phyloP scores from a whole-genome alignment of 2,888 invertebrate genomes.

The Rhingia campestris region DNA sequence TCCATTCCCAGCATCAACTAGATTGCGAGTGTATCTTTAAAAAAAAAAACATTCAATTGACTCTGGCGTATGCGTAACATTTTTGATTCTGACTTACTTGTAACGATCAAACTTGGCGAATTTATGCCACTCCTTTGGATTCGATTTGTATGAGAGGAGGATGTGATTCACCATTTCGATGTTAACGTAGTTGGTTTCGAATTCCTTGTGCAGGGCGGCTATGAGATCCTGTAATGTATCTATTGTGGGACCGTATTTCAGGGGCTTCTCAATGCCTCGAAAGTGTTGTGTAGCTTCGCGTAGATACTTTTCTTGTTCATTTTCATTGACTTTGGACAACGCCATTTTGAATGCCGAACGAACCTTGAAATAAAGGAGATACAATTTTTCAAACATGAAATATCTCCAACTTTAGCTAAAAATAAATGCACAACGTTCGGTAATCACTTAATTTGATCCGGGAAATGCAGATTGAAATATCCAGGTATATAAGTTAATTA shows the following conservation, averaged over 20 bases:
- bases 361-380: conserved; percentile 75
- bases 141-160: conserved; percentile 91
- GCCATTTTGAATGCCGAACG: conserved; percentile 80
- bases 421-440: too few species aligned
- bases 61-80: background rate
- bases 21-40: conserved; percentile 95
- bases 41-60: conserved; percentile 1
- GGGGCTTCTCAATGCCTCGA: conserved; percentile 81
- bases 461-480: too few species aligned
- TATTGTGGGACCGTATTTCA: conserved; percentile 81
- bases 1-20: conserved; percentile 97
- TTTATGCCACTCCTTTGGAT: conserved; percentile 95
- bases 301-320: conserved; percentile 80
- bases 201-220: conserved; percentile 88
- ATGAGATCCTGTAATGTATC: conserved; percentile 86
- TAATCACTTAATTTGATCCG: too few species aligned
- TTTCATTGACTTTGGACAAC: conserved; percentile 78
- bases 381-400: too few species aligned
- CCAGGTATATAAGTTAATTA: too few species aligned
- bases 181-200: conserved; percentile 91
- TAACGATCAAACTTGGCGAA: conserved; percentile 97
- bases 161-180: conserved; percentile 94
- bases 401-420: too few species aligned
- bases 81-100: conserved; percentile 84
- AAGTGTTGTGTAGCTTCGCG: conserved; percentile 81